phyloP scores from a whole-genome alignment of 2,797 vertebrate genomes.

The Jordanella pulchra region DNA sequence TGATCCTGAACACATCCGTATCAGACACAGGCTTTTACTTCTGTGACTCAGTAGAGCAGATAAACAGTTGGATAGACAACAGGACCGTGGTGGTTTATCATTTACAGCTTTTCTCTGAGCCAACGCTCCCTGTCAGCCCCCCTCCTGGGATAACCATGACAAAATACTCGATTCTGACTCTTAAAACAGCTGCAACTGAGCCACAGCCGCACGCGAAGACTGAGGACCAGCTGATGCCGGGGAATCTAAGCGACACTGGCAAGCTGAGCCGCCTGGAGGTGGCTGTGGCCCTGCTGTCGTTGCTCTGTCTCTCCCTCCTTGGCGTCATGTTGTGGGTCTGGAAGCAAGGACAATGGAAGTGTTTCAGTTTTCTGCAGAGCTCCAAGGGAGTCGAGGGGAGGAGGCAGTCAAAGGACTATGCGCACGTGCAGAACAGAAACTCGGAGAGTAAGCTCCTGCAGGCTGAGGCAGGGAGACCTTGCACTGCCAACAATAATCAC shows the following conservation, averaged over 20 bases:
- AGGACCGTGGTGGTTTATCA: conserved; percentile 62
- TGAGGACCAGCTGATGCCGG: neutral
- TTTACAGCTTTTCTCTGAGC: conserved; percentile 43
- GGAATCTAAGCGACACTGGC: conserved; percentile 20
- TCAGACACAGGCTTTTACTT: conserved; percentile 67
- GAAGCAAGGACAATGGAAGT: conserved; percentile 40
- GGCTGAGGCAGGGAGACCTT: conserved; percentile 40
- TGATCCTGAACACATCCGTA: conserved; percentile 63
- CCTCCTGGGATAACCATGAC: conserved; percentile 23
- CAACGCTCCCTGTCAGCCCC: neutral
- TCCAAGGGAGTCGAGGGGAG: conserved; percentile 31
- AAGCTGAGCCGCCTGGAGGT: conserved; percentile 63
- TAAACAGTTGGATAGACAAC: conserved; percentile 54
- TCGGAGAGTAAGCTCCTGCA: conserved; percentile 60
- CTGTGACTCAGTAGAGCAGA: conserved; percentile 73
- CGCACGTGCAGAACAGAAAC: conserved; percentile 62
- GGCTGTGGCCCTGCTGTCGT: conserved; percentile 60
- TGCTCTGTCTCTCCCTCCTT: conserved; percentile 67
- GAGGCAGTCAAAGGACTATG: conserved; percentile 54
- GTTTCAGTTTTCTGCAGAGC: conserved; percentile 24
- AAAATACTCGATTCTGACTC: conserved; percentile 25
- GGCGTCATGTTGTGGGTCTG: conserved; percentile 69
- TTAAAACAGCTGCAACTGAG: conserved; percentile 5
- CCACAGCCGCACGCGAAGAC: rapidly evolving
- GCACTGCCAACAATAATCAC: conserved; percentile 73